Percentiles rank a stretch among this genome's conserved stretches.
Evolutionary conservation across 1,140 invertebrate species (phyloP).

Genomic region (Lepidotrigona ventralis): DNA sequence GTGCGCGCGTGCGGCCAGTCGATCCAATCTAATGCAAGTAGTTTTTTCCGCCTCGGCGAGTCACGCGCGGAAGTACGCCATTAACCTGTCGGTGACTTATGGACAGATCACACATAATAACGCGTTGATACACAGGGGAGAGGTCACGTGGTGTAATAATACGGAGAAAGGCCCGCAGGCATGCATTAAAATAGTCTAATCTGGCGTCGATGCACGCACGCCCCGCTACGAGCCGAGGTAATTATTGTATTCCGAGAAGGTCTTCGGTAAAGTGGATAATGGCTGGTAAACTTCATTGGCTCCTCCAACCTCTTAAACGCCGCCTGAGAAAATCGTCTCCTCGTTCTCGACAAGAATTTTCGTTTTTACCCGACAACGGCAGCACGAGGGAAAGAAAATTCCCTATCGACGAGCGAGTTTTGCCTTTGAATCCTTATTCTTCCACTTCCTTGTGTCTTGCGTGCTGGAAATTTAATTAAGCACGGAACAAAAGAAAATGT

Average conservation of each 20-base stretch:
- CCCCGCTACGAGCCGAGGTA: background rate
- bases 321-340: background rate
- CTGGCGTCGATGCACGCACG: conserved; percentile 23
- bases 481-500: background rate
- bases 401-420: too few species aligned
- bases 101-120: conserved; percentile 45
- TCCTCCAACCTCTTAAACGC: background rate
- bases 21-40: conserved; percentile 42
- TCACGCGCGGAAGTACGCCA: conserved; percentile 53
- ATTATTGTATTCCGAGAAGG: conserved; percentile 35
- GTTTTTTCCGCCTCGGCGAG: conserved; percentile 40
- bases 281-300: conserved; percentile 14
- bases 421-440: background rate
- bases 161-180: conserved; percentile 20
- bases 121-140: conserved; percentile 30
- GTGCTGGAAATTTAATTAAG: background rate
- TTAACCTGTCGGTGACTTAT: conserved; percentile 67
- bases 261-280: conserved; percentile 38
- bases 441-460: background rate
- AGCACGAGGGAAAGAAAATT: too few species aligned
- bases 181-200: conserved; percentile 43
- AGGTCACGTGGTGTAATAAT: conserved; percentile 39
- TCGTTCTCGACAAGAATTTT: background rate
- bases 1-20: background rate
- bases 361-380: background rate